Evolutionary conservation across 23 tunicate genomes (phyloP).

Genomic region (Botrylloides violaceus): DNA sequence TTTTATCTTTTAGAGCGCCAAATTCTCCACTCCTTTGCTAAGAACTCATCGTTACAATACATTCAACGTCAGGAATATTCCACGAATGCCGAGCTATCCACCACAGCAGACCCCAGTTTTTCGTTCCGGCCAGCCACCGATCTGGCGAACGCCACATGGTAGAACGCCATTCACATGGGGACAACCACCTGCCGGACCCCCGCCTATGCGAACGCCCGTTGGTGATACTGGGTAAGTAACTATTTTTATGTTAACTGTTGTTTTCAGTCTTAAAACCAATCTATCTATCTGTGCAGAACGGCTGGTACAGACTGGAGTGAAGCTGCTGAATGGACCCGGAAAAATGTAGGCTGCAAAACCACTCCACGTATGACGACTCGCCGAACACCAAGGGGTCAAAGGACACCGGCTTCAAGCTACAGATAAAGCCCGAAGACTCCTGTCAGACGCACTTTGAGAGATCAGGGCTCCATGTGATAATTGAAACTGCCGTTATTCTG

Average conservation of each 20-base stretch:
- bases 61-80: background rate
- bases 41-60: constrained; percentile 1
- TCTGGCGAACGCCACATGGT: background rate
- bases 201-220: constrained; percentile 41
- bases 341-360: constrained; percentile 1
- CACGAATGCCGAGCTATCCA: constrained; percentile 21
- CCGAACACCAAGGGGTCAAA: constrained; percentile 62
- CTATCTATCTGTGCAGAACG: background rate
- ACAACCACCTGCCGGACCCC: constrained; percentile 36
- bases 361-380: constrained; percentile 60
- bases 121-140: constrained; percentile 2
- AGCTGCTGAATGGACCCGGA: constrained; percentile 73
- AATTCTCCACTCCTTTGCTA: constrained; percentile 21
- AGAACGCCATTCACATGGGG: constrained; percentile 54
- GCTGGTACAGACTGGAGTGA: constrained; percentile 55
- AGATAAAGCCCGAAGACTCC: constrained; percentile 76
- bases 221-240: constrained; percentile 11
- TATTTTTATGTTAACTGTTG: too few relatives aligned
- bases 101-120: constrained; percentile 13
- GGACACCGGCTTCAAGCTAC: constrained; percentile 85
- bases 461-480: background rate
- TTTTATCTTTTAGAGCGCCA: constrained; percentile 6
- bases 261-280: too few relatives aligned
- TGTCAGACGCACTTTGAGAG: constrained; percentile 47
- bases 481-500: too few relatives aligned